Conservation (phyloP, 1,140 invertebrate genomes). For the Copidosoma floridanum region DNA sequence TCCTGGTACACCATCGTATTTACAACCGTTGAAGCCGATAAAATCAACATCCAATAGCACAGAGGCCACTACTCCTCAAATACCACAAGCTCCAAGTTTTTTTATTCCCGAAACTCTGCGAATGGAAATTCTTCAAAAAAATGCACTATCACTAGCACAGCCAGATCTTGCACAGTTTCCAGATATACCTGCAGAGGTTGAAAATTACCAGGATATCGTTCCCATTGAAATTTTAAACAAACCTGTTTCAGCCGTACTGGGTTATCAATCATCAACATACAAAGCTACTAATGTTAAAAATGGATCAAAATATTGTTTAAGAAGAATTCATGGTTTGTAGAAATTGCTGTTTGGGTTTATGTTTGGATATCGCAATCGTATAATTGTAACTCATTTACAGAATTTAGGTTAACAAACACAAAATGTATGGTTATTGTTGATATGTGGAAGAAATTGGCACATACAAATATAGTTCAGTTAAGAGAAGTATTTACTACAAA, state of each 20-base stretch:
- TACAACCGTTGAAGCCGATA: slow-evolving; percentile 54
- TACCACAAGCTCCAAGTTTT: slow-evolving; percentile 56
- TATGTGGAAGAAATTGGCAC: slow-evolving; percentile 89
- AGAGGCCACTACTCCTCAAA: slow-evolving; percentile 57
- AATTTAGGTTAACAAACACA: slow-evolving; percentile 75
- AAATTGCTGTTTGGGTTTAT: slow-evolving; percentile 1
- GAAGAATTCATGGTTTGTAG: slow-evolving; percentile 79
- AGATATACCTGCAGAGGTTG: slow-evolving; percentile 82
- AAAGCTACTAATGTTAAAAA: slow-evolving; percentile 88
- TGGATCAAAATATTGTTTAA: slow-evolving; percentile 80
- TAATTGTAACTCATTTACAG: slow-evolving; percentile 43
- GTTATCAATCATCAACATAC: slow-evolving; percentile 83
- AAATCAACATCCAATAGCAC: slow-evolving; percentile 49
- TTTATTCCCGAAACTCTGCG: slow-evolving; percentile 77
- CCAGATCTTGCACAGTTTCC: slow-evolving; percentile 65
- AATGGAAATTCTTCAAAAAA: slow-evolving; percentile 73
- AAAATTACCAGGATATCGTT: slow-evolving; percentile 85
- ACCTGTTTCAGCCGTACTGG: slow-evolving; percentile 64
- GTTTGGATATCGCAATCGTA: too few relatives aligned
- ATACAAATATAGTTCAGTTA: slow-evolving; percentile 89
- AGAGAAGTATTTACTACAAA: slow-evolving; percentile 94
- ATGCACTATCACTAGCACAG: slow-evolving; percentile 70
- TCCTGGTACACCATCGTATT: slow-evolving; percentile 67
- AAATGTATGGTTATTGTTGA: slow-evolving; percentile 85
- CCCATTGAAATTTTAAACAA: slow-evolving; percentile 74